These are phyloP conservation scores for Apolygus lucorum DNA, from an alignment of 1,140 invertebrate genomes.

Conservation along the genomic window DNA sequence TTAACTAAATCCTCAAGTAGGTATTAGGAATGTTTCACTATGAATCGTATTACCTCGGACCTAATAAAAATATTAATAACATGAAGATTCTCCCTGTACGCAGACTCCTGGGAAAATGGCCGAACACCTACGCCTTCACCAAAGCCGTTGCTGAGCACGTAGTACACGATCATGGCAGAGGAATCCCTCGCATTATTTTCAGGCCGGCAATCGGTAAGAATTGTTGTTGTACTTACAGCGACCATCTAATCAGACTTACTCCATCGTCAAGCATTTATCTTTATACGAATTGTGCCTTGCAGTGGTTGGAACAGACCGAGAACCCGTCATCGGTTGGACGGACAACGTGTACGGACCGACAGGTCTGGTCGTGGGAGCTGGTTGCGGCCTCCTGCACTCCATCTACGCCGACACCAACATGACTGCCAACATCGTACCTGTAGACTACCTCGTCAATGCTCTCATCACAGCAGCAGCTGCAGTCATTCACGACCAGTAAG, in stretches of 20 bases:
- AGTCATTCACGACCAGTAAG: slow-evolving; percentile 25
- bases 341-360: slow-evolving; percentile 78
- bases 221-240: neutral
- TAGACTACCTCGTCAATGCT: slow-evolving; percentile 76
- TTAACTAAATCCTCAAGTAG: too few relatives aligned
- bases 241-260: too few relatives aligned
- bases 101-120: slow-evolving; percentile 53
- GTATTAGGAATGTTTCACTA: too few relatives aligned
- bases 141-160: slow-evolving; percentile 73
- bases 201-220: slow-evolving; percentile 61
- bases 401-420: slow-evolving; percentile 42
- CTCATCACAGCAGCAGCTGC: slow-evolving; percentile 60
- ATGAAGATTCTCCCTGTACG: slow-evolving; percentile 18
- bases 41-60: too few relatives aligned
- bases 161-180: slow-evolving; percentile 51
- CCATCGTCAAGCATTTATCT: too few relatives aligned
- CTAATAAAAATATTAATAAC: too few relatives aligned
- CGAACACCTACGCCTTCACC: slow-evolving; percentile 78
- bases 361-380: slow-evolving; percentile 49
- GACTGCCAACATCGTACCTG: slow-evolving; percentile 75
- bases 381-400: slow-evolving; percentile 56
- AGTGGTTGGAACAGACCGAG: slow-evolving; percentile 75
- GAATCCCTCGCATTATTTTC: slow-evolving; percentile 63
- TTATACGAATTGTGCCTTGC: too few relatives aligned
- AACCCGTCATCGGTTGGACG: slow-evolving; percentile 67